phyloP scores from a whole-genome alignment of 2,797 vertebrate genomes.

The Acrossocheilus fasciatus region DNA sequence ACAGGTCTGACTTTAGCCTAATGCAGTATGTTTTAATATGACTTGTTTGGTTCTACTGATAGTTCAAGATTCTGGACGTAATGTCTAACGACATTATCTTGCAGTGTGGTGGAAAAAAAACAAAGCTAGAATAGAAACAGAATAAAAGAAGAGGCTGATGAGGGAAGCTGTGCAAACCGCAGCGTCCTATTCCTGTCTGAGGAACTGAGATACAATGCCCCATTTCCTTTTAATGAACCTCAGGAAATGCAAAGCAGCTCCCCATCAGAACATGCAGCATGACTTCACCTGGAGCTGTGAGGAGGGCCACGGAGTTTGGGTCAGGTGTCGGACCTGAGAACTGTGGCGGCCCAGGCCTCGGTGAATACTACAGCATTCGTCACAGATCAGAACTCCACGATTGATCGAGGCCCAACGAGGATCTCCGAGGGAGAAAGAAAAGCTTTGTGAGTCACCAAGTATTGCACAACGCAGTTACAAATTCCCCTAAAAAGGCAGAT shows the following conservation, averaged over 20 bases:
- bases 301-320: slow-evolving; percentile 90
- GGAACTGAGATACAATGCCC: slow-evolving; percentile 59
- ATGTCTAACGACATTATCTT: not conserved
- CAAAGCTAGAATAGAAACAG: not conserved
- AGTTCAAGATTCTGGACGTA: not conserved
- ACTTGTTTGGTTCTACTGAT: too few relatives aligned
- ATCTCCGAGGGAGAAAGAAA: slow-evolving; percentile 73
- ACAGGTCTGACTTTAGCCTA: not conserved
- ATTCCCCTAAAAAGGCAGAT: not conserved
- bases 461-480: not conserved
- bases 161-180: not conserved
- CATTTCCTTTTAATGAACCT: slow-evolving; percentile 49
- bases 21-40: not conserved
- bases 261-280: not conserved
- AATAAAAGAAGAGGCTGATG: not conserved
- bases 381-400: slow-evolving; percentile 93
- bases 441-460: not conserved
- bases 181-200: slow-evolving; percentile 44
- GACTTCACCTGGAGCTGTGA: slow-evolving; percentile 90
- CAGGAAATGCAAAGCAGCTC: not conserved
- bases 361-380: slow-evolving; percentile 98
- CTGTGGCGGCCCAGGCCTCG: slow-evolving; percentile 96
- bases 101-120: too few relatives aligned
- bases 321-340: slow-evolving; percentile 96
- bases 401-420: slow-evolving; percentile 97